phyloP scores from a whole-genome alignment of 1,140 invertebrate species.

The Caerostris darwini region DNA sequence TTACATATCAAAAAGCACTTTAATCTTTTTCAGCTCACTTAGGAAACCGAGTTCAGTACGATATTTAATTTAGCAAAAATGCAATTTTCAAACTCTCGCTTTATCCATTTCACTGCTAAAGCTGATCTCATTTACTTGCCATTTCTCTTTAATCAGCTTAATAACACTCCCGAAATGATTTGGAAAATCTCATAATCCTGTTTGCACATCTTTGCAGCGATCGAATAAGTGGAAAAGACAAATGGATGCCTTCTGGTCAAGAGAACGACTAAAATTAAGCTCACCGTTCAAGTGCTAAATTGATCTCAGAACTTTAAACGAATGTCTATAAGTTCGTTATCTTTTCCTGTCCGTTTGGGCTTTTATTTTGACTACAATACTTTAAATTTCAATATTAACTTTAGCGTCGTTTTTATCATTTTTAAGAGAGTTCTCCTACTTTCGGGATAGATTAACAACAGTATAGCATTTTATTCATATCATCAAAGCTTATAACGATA shows the following conservation, averaged over 20 bases:
- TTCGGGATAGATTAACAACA: neutral
- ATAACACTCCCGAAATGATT: slow-evolving; percentile 2
- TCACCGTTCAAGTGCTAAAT: neutral
- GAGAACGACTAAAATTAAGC: neutral
- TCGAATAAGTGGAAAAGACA: slow-evolving; percentile 26
- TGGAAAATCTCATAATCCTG: slow-evolving; percentile 35
- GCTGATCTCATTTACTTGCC: slow-evolving; percentile 26
- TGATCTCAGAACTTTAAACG: neutral
- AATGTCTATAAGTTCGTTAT: neutral
- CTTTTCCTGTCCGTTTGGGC: neutral
- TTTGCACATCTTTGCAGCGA: neutral
- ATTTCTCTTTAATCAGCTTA: slow-evolving; percentile 33
- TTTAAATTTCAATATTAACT: slow-evolving; percentile 9
- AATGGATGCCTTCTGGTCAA: slow-evolving; percentile 36
- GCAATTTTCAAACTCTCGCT: neutral
- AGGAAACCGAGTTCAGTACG: too few relatives aligned
- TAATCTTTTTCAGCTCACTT: too few relatives aligned
- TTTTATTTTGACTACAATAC: neutral
- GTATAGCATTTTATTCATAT: neutral
- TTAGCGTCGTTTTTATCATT: neutral
- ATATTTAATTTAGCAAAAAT: neutral
- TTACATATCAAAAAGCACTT: too few relatives aligned
- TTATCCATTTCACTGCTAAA: neutral
- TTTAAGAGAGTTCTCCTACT: neutral
- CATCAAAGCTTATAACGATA: too few relatives aligned